These are phyloP conservation scores for Yponomeuta cagnagella DNA, from an alignment of 2,888 invertebrate genomes.

Conservation along the genomic window DNA sequence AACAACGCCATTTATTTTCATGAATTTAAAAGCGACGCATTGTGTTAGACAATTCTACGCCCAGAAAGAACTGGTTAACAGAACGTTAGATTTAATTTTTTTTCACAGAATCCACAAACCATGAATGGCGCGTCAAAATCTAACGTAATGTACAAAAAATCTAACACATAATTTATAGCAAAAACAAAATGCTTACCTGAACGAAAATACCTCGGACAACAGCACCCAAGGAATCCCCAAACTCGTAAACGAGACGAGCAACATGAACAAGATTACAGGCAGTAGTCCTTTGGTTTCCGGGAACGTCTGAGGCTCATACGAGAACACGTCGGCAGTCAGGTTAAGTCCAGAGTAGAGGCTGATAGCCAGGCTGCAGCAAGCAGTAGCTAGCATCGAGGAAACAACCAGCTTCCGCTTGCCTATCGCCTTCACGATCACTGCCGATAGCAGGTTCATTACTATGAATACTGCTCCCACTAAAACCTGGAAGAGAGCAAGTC, in stretches of 20 bases:
- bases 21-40: no score
- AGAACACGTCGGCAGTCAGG: conserved; percentile 45
- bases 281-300: conserved; percentile 51
- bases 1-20: no score
- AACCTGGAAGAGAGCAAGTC: conserved; percentile 41
- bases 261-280: conserved; percentile 57
- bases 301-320: conserved; percentile 54
- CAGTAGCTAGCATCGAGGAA: conserved; percentile 45
- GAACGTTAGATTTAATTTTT: no score
- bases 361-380: conserved; percentile 44
- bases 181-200: conserved; percentile 49
- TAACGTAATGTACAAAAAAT: not conserved
- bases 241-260: conserved; percentile 52
- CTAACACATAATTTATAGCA: not conserved
- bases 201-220: conserved; percentile 75
- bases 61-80: no score
- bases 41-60: no score
- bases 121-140: no score
- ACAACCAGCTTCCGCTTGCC: conserved; percentile 61
- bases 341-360: conserved; percentile 46
- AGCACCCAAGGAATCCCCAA: conserved; percentile 74
- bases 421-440: conserved; percentile 46
- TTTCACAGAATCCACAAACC: no score
- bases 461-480: conserved; percentile 52
- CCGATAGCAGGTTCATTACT: conserved; percentile 51